A percentile compares a stretch with the other conserved stretches of the same genome.
Conservation (phyloP, 2,797 vertebrate genomes). For the Peromyscus melanophrys region DNA sequence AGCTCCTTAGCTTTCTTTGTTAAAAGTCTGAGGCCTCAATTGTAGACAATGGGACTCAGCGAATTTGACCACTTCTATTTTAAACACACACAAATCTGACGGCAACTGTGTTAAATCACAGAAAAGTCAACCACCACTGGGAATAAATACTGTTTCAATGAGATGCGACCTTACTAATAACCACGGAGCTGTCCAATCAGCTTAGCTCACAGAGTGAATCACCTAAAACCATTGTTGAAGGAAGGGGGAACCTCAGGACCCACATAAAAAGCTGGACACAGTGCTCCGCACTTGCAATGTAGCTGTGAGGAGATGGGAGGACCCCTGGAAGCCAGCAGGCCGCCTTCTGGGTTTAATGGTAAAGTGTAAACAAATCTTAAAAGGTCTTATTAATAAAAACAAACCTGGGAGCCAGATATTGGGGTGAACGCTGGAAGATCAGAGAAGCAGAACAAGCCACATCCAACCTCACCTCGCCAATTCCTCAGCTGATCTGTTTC, state of each 20-base stretch:
- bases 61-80: slow-evolving; percentile 44
- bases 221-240: background rate
- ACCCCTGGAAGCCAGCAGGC: background rate
- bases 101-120: background rate
- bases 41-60: background rate
- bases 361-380: background rate
- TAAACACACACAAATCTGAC: slow-evolving; percentile 22
- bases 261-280: background rate
- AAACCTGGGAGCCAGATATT: no score
- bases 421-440: no score
- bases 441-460: no score
- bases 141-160: slow-evolving; percentile 21
- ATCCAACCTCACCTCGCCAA: no score
- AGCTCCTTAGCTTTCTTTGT: slow-evolving; percentile 15
- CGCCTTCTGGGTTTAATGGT: background rate
- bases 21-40: slow-evolving; percentile 33
- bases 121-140: background rate
- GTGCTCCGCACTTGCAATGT: background rate
- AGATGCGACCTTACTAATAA: slow-evolving; percentile 14
- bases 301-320: background rate
- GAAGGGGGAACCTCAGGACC: background rate
- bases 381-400: no score
- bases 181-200: background rate
- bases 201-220: slow-evolving; percentile 17
- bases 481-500: no score